Evolutionary conservation across 1,140 invertebrate genomes (phyloP), one percentile per base, ranked within the genome.

Genomic region (Trichonephila inaurata): DNA sequence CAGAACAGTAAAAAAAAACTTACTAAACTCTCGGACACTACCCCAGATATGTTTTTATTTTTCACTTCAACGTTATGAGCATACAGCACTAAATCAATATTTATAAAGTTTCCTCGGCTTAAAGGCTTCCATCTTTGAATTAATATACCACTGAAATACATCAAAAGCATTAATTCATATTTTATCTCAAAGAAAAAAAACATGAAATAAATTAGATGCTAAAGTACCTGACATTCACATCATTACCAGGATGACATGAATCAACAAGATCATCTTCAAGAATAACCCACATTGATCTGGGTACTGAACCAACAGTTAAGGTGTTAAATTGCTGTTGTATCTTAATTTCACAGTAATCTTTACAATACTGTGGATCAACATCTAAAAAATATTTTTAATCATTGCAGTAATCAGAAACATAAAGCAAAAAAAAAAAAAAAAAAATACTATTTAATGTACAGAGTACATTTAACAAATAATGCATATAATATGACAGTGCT

Each of bases 271-370:
- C 98, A 96, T 98, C 97, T 95, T 98, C 97, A 62, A 99, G 95
- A 60, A 97, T 97, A 2, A 98, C 97, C 97, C 97, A 97, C 96
- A 98, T 97, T 16, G 97, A 97, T n/a, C 97, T 96, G 1, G 98
- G 98, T 95, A 98, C 97, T 28, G 97, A 97, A 19, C 97, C 97
- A 94, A 98, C 96, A 83, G 96, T 96, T 62, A 98, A 95, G 95
- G 97, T 97, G 93, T 97, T 97, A 18, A 97, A 96, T 96, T 97
- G 97, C 95, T 98, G 97, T 97, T 98, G 96, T n/a, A 96, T 96
- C 96, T 98, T 98, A 28, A 99, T 97, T 97, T 99, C 98, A 96
- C 99, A 98, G 96, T 98, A 98, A 96, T 99, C 98, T 94, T 97
- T 97, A 95, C 97, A 98, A 95, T 97, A 97, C 90, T 97, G 96